Base-by-base conservation (phyloP, 2,797 vertebrate genomes). In the Denticeps clupeoides region DNA sequence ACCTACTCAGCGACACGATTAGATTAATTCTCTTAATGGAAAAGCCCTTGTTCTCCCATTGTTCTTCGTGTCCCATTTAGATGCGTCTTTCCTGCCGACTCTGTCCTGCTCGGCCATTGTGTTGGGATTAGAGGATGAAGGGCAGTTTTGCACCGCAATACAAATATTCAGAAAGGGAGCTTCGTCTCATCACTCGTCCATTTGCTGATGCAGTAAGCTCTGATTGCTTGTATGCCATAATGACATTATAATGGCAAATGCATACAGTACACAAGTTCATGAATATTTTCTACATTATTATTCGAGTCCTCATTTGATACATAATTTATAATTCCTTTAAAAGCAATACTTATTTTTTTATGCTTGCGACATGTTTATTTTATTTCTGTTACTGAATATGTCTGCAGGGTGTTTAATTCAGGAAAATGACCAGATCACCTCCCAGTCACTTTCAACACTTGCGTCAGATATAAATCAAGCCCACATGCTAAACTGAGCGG, bases 21-120 rank as follows among this genome's bases (percentile, higher is more conserved):
- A 77, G 74, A 80, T 82, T 80, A 65, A 81, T 82, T 76, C 70
- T 66, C 66, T 65, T 79, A 80, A 83, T 80, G 77, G 76, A 69
- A 63, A 67, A 70, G 61, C 59, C 23, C 37, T 59, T 67, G 63
- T 63, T 74, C 64, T 53, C 60, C 62, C 45, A 73, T 78, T 78
- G 72, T 80, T 82, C 71, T 73, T 56, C 59, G 63, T 69, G 65
- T 66, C 63, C 59, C 40, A 31, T 51, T 53, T 41, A 51, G 49
- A 59, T 41, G 47, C 62, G 66, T 56, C 37, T 47, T 65, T 53
- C 51, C 51, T 53, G 55, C 53, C 65, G 60, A 47, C 63, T 55
- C 47, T 56, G 44, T 46, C 29, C 18, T 49, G 16, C 11, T 25
- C 11, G 21, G 8, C 18, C 18, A 9, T 44, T 35, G 38, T 49